Evolutionary conservation across 2,888 invertebrate genomes (phyloP), one percentile per base, ranked within the genome.

Genomic region (Torymus texanus): DNA sequence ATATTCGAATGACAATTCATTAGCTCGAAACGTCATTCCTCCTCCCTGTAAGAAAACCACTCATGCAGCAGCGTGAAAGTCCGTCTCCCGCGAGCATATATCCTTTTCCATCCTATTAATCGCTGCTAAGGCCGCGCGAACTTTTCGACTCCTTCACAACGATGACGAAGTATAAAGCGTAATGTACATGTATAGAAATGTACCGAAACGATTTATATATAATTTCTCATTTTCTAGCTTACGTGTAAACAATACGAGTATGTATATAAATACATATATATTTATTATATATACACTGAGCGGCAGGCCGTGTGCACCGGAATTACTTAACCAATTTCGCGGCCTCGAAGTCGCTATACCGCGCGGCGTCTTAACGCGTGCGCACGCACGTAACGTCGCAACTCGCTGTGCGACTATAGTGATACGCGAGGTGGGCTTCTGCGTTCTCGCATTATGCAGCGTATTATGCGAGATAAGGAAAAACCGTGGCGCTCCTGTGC

Each of bases 401-500:
- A 41, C 41, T 4, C 41, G 61, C 58, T 56, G 51, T 16, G 59
- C 16, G 16, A 21, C 41, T 77, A 58, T 76, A n/a, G n/a, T 53
- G 70, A 71, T 71, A 65, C 66, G 70, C 12, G 29, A 18, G 51
- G 18, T 18, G 62, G 24, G 41, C 16, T n/a, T 50, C 29, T 41
- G n/a, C 4, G 16, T 59, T 61, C 78, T 66, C 55, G 59, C 24
- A 67, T 73, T 78, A 78, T 66, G 71, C 71, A 71, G 76, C 2
- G 61, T 53, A 73, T 73, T 67, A 63, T 70, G 50, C 58, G 50
- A 78, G 83, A 84, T 84, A 86, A 82, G 79, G 24, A 21, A 51
- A 53, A 75, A 65, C 61, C 41, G 29, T 13, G 81, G 66, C 29
- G 29, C 78, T 82, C 83, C 84, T 84, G 80, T 84, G 81, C 73